Evolutionary conservation across 2,888 invertebrate genomes (phyloP).

Genomic region (Sphinx pinastri): DNA sequence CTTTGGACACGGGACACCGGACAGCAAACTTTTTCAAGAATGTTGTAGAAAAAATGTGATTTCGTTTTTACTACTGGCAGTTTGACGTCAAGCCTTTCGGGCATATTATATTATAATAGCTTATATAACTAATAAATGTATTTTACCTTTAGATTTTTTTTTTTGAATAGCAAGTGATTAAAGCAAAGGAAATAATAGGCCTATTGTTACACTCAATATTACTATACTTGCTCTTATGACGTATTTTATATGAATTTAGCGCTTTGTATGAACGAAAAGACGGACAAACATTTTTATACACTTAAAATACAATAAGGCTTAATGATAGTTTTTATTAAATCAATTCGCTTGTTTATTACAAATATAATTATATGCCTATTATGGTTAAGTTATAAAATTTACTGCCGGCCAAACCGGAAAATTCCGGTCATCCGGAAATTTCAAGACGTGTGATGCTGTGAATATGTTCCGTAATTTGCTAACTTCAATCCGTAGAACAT

Average conservation of each 20-base stretch:
- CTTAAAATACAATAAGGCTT: neutral
- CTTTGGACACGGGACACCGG: too few species aligned
- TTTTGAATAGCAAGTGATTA: too few species aligned
- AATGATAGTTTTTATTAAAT: constrained; percentile 1
- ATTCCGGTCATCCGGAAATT: neutral
- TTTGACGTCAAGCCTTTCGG: too few species aligned
- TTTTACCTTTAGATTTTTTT: too few species aligned
- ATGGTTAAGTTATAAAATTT: neutral
- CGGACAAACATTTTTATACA: constrained; percentile 25
- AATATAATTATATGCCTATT: neutral
- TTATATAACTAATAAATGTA: too few species aligned
- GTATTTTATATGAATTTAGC: neutral
- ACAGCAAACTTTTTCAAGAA: too few species aligned
- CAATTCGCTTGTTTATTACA: neutral
- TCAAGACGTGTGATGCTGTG: too few species aligned
- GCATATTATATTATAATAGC: too few species aligned
- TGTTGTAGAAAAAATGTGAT: too few species aligned
- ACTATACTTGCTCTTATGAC: neutral
- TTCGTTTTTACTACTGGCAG: too few species aligned
- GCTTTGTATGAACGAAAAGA: constrained; percentile 23
- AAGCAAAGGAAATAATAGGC: neutral
- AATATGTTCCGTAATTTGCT: too few species aligned
- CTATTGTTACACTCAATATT: neutral
- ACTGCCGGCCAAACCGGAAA: neutral
- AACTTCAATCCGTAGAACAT: too few species aligned